These are phyloP conservation scores for Mirounga angustirostris DNA, from an alignment of 2,113 vertebrate genomes.

Conservation along the genomic window DNA sequence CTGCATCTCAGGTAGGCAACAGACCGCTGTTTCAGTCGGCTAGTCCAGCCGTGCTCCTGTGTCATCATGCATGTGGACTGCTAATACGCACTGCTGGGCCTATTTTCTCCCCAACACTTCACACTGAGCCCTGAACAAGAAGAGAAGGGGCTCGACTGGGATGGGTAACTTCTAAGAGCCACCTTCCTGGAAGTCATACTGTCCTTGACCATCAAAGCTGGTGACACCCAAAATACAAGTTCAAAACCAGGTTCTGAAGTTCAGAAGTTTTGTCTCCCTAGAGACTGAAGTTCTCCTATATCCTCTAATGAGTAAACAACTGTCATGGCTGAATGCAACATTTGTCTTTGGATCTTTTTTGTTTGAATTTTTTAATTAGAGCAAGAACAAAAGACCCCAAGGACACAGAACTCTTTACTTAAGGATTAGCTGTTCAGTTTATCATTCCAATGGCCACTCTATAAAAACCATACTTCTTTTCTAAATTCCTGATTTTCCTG, in stretches of 20 bases:
- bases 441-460: background rate
- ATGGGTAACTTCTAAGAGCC: background rate
- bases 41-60: background rate
- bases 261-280: background rate
- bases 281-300: background rate
- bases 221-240: constrained; percentile 4
- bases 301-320: constrained; percentile 1
- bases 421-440: background rate
- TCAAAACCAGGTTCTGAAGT: background rate
- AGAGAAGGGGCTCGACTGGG: background rate
- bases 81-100: background rate
- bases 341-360: background rate
- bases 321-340: background rate
- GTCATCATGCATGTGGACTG: background rate
- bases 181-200: background rate
- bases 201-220: background rate
- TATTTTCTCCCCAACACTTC: constrained; percentile 1
- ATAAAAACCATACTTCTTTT: constrained; percentile 28
- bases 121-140: background rate
- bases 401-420: background rate
- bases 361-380: constrained; percentile 35
- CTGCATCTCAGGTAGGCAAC: background rate
- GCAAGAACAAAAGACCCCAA: background rate
- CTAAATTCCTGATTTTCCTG: constrained; percentile 16
- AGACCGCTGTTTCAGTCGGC: background rate